These are phyloP conservation scores for Cephus spinipes DNA, from an alignment of 2,888 invertebrate species.

Conservation along the genomic window DNA sequence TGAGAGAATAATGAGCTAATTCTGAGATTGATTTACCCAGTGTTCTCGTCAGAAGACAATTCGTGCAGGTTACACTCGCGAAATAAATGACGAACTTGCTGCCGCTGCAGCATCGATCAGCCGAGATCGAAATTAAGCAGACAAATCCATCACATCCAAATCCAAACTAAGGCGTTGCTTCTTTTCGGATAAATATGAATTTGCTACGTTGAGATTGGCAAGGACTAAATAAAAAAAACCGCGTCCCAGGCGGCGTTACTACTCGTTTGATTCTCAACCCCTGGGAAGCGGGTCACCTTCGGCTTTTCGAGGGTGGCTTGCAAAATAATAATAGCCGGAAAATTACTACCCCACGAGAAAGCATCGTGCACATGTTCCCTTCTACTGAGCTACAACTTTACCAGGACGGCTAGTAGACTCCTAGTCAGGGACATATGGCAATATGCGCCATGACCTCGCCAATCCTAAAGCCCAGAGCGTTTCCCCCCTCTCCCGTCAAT, in stretches of 20 bases:
- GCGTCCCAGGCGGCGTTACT: neutral
- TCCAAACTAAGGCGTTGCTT: neutral
- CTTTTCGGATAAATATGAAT: neutral
- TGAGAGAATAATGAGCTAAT: neutral
- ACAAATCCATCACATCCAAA: neutral
- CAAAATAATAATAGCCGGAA: neutral
- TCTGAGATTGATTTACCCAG: neutral
- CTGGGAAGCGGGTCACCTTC: neutral
- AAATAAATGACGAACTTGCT: conserved; percentile 24
- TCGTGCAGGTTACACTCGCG: neutral
- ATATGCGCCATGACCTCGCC: neutral
- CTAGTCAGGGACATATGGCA: neutral
- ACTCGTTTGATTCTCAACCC: neutral
- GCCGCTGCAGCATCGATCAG: conserved; percentile 42
- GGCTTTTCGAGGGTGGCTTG: neutral
- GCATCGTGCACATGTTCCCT: neutral
- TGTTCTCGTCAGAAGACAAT: neutral
- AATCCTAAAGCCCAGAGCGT: neutral
- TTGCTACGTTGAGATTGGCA: neutral
- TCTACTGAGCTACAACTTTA: neutral
- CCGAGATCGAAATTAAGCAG: conserved; percentile 29
- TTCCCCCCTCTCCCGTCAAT: neutral
- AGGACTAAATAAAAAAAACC: neutral
- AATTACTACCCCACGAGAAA: neutral
- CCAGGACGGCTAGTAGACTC: neutral